phyloP scores from a whole-genome alignment of 2,888 invertebrate species.

The Candidula unifasciata region DNA sequence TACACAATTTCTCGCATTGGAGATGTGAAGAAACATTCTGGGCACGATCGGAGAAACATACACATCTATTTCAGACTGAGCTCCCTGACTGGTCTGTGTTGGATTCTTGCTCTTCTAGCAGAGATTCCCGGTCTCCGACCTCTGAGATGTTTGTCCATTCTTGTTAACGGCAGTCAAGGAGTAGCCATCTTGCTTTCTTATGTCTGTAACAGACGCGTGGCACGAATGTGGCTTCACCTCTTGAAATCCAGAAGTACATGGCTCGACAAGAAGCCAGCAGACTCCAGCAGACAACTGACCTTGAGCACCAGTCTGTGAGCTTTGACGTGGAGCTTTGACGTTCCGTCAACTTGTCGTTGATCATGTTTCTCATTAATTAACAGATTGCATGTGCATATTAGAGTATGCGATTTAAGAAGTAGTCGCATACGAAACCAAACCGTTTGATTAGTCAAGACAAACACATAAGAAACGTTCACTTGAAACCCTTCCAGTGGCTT shows the following conservation, averaged over 20 bases:
- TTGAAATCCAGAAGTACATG: slow-evolving; percentile 7
- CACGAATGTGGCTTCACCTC: slow-evolving; percentile 55
- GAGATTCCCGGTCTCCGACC: slow-evolving; percentile 57
- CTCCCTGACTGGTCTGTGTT: slow-evolving; percentile 64
- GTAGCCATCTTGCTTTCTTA: slow-evolving; percentile 63
- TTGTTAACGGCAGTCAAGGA: slow-evolving; percentile 64
- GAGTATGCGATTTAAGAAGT: no score
- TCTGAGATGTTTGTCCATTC: slow-evolving; percentile 59
- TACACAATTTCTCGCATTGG: slow-evolving; percentile 53
- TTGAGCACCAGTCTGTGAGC: background rate
- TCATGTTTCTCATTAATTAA: no score
- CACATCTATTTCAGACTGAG: slow-evolving; percentile 62
- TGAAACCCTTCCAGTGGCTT: no score
- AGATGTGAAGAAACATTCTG: slow-evolving; percentile 39
- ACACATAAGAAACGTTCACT: no score
- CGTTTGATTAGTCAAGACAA: no score
- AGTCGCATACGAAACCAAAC: no score
- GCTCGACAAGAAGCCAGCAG: background rate
- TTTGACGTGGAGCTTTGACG: background rate
- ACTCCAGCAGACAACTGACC: background rate
- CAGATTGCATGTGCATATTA: no score
- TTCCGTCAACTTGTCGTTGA: no score
- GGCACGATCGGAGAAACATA: slow-evolving; percentile 56
- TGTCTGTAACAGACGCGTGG: slow-evolving; percentile 58
- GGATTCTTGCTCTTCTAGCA: slow-evolving; percentile 64